These are phyloP conservation scores for Sclerodermus sp. DNA, from an alignment of 2,888 invertebrate genomes.

Conservation along the genomic window DNA sequence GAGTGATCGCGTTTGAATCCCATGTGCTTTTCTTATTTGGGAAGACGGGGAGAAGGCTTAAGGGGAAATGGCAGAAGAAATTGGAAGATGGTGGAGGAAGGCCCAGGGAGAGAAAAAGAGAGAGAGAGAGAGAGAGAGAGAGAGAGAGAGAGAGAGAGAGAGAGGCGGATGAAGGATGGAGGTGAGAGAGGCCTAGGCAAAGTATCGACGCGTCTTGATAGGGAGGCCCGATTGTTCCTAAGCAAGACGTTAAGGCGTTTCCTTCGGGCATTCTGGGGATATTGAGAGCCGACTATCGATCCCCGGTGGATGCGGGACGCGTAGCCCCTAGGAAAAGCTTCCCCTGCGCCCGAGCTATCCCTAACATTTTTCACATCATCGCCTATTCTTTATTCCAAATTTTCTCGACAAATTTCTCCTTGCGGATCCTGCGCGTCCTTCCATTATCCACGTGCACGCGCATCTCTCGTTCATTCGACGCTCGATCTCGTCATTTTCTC, in stretches of 20 bases:
- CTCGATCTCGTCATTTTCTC: no score
- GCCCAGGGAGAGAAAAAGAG: background rate
- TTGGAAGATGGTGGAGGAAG: background rate
- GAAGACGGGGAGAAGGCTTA: no score
- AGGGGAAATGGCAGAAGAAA: background rate
- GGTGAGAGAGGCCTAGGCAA: no score
- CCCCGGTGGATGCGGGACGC: conserved; percentile 2
- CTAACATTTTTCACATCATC: background rate
- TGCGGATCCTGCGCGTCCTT: no score
- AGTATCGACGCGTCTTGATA: background rate
- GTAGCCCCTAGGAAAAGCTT: conserved; percentile 1
- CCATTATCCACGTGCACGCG: no score
- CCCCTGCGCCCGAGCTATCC: conserved; percentile 1
- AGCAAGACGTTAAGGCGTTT: conserved; percentile 19
- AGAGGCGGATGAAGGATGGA: background rate
- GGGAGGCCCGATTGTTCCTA: conserved; percentile 5
- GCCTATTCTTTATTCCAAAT: no score
- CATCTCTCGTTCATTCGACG: no score
- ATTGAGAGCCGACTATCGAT: conserved; percentile 15
- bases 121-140: conserved; percentile 1
- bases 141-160: conserved; percentile 10
- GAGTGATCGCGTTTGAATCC: no score
- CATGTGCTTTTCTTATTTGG: no score
- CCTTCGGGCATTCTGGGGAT: conserved; percentile 4
- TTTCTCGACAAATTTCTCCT: no score